Evolutionary conservation across 2,888 invertebrate species (phyloP), one percentile per base, ranked within the genome.

Genomic region (Osmoderma eremita): DNA sequence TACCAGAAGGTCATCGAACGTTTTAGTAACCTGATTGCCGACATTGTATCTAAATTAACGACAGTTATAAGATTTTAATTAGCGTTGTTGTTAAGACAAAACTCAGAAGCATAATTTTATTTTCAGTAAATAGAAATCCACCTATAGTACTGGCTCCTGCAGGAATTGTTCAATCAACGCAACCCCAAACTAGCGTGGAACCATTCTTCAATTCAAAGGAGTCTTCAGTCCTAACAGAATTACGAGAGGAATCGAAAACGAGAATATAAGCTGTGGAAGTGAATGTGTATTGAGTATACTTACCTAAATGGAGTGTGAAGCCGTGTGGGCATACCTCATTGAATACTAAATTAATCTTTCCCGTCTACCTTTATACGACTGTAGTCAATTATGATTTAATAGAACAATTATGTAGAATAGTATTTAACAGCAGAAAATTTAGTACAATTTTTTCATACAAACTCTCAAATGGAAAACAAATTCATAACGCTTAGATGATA

Each of bases 101-200:
- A n/a, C n/a, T n/a, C n/a, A n/a, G n/a, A n/a, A n/a, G n/a, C n/a
- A n/a, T n/a, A 22, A 5, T 49, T 63, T 17, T n/a, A 10, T 56
- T 78, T 80, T 45, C 73, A 82, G 82, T 78, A 3, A 80, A 81
- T 70, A 73, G 82, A 51, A 80, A 81, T 71, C 82, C 81, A 20
- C 81, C 81, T 8, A 70, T 78, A 54, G 79, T 80, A 2, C 73
- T 83, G 41, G 78, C 80, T n/a, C 84, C 84, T 12, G 83, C 82
- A 2, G 84, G 84, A 12, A 83, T 84, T 63, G 81, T 83, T 2
- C 83, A 83, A 72, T 84, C 84, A 3, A 80, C 83, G 4, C 82
- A 82, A 56, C 84, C 84, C 0, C 72, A 77, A 36, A 75, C 79
- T 3, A 77, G 75, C 63, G 75, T 80, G 18, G 76, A 79, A 54